phyloP scores from a whole-genome alignment of 2,888 invertebrate genomes.

The Machimus atricapillus region DNA sequence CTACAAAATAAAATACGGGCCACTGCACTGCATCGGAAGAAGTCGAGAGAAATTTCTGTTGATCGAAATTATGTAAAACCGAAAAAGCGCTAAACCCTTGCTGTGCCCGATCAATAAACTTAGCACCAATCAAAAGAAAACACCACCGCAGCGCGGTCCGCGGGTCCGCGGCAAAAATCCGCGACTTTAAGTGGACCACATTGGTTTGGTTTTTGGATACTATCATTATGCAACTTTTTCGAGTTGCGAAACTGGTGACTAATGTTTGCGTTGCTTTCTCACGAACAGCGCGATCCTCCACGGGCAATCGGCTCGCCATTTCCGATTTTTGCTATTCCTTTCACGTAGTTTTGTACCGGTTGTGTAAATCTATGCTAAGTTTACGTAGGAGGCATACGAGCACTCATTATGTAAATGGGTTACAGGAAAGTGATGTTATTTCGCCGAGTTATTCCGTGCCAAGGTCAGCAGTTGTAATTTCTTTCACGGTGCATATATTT shows the following conservation, averaged over 20 bases:
- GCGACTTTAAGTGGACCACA: background rate
- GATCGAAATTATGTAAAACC: background rate
- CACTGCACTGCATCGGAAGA: background rate
- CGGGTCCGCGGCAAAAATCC: background rate
- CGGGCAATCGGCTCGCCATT: background rate
- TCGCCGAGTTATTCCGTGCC: background rate
- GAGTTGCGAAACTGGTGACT: background rate
- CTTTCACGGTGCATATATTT: background rate
- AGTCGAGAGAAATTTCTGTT: background rate
- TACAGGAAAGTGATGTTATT: background rate
- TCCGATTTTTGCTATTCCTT: slow-evolving; percentile 10
- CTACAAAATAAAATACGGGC: background rate
- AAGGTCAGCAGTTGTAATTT: background rate
- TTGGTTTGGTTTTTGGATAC: background rate
- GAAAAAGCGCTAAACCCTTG: background rate
- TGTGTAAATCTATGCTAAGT: background rate
- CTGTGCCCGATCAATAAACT: background rate
- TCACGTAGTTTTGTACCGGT: background rate
- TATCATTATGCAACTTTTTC: background rate
- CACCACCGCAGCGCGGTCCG: background rate
- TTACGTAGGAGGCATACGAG: background rate
- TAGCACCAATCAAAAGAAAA: background rate
- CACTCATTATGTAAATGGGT: background rate
- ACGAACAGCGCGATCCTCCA: background rate
- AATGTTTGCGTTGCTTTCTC: background rate